A percentile compares a stretch with the other conserved stretches of the same genome.
Conservation (phyloP, 2,113 vertebrate genomes). For the Eonycteris spelaea region DNA sequence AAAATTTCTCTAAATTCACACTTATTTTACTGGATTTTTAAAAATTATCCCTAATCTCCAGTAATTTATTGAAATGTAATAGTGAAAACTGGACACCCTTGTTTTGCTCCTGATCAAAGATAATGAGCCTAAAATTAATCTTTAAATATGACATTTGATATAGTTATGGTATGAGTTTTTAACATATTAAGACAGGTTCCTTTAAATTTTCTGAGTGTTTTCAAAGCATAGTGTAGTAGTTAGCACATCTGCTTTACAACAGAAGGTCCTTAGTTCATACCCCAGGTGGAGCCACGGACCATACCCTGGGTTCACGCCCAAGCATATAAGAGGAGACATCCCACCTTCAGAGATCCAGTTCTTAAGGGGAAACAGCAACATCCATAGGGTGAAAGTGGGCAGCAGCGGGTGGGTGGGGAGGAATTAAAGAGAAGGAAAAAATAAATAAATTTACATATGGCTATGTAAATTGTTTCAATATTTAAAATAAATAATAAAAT, state of each 20-base stretch:
- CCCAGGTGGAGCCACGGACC: no score
- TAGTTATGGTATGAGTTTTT: not conserved
- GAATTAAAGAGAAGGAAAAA: no score
- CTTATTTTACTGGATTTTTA: not conserved
- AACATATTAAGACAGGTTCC: not conserved
- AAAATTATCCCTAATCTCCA: not conserved
- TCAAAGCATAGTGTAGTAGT: not conserved
- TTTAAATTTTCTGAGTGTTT: not conserved
- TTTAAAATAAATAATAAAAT: constrained; percentile 8
- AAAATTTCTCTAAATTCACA: not conserved
- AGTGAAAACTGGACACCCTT: not conserved
- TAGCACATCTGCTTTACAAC: no score
- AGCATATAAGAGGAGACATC: no score
- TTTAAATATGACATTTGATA: not conserved
- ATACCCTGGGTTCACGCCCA: no score
- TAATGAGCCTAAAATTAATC: constrained; percentile 20
- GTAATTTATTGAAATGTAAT: not conserved
- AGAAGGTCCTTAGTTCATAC: no score
- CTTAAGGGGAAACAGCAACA: no score
- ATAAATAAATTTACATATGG: not conserved
- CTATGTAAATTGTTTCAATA: not conserved
- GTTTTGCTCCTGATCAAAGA: not conserved
- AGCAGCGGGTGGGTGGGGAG: no score
- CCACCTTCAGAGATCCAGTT: no score
- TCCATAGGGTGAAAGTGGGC: no score